These are phyloP conservation scores for Cremastobaeus sp. DNA, from an alignment of 2,888 invertebrate genomes.

Conservation along the genomic window DNA sequence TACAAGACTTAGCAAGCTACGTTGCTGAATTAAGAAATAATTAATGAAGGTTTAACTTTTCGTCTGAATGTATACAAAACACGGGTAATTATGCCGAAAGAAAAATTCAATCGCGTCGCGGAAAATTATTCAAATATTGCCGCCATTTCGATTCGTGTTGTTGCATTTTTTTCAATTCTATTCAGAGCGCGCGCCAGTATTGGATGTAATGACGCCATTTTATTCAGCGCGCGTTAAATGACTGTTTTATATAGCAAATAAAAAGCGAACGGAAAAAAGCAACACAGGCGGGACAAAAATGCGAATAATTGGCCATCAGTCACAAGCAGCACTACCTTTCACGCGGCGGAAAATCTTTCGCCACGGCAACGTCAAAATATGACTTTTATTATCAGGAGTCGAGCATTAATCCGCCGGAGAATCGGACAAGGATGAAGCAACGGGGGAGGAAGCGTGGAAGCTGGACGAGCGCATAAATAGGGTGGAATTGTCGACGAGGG, in stretches of 20 bases:
- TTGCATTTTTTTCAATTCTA: too few species aligned
- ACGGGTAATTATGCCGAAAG: too few species aligned
- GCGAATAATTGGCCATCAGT: conserved; percentile 52
- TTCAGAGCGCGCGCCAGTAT: too few species aligned
- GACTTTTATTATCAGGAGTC: conserved; percentile 59
- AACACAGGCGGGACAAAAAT: conserved; percentile 26
- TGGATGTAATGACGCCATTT: too few species aligned
- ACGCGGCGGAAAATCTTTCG: conserved; percentile 45
- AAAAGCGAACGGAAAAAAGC: conserved; percentile 16
- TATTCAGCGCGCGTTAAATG: conserved; percentile 20
- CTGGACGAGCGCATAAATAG: conserved; percentile 57
- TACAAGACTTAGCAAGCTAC: not conserved
- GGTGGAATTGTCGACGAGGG: conserved; percentile 58
- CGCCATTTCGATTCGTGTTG: too few species aligned
- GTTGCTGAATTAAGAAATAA: conserved; percentile 9
- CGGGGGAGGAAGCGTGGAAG: conserved; percentile 29
- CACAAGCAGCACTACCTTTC: conserved; percentile 27
- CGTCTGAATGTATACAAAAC: not conserved
- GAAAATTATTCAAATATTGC: too few species aligned
- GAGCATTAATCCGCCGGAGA: conserved; percentile 55
- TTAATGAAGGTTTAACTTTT: conserved; percentile 6
- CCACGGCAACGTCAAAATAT: conserved; percentile 44
- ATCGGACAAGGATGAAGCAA: conserved; percentile 43
- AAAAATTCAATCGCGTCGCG: too few species aligned
- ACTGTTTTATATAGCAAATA: conserved; percentile 26